Conservation (phyloP, 1,140 invertebrate genomes). For the Eubasilissa regina region DNA sequence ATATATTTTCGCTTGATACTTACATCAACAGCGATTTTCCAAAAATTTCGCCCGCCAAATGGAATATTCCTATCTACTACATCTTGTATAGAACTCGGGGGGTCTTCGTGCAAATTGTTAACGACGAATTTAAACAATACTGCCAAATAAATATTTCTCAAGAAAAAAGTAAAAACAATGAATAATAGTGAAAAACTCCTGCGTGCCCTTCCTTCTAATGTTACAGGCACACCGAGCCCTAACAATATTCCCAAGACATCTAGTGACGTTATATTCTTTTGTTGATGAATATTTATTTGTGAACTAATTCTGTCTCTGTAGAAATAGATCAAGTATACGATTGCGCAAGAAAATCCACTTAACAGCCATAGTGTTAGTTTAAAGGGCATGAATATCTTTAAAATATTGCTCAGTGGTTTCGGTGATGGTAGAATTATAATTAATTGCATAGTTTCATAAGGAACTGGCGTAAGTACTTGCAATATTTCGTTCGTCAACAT, state of each 20-base stretch:
- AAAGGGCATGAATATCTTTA: too few species aligned
- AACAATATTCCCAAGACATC: background rate
- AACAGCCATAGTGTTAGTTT: background rate
- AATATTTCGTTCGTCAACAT: background rate
- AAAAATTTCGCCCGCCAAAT: background rate
- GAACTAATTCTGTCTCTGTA: background rate
- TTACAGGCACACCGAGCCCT: too few species aligned
- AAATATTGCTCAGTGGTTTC: background rate
- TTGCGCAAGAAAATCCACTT: background rate
- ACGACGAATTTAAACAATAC: conserved; percentile 4
- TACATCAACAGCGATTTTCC: background rate
- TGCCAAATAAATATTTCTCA: conserved; percentile 20
- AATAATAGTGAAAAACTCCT: background rate
- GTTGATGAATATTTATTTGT: background rate
- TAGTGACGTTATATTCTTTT: background rate
- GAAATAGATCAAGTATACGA: background rate
- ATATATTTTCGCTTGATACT: background rate
- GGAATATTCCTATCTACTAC: conserved; percentile 1
- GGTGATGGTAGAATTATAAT: background rate
- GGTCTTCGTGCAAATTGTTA: background rate
- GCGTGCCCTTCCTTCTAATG: too few species aligned
- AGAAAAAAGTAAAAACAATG: background rate
- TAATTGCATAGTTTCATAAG: background rate
- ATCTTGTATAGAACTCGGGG: background rate
- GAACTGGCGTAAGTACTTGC: background rate